Conservation (phyloP, 2,797 vertebrate species). For the Malurus splendens region DNA sequence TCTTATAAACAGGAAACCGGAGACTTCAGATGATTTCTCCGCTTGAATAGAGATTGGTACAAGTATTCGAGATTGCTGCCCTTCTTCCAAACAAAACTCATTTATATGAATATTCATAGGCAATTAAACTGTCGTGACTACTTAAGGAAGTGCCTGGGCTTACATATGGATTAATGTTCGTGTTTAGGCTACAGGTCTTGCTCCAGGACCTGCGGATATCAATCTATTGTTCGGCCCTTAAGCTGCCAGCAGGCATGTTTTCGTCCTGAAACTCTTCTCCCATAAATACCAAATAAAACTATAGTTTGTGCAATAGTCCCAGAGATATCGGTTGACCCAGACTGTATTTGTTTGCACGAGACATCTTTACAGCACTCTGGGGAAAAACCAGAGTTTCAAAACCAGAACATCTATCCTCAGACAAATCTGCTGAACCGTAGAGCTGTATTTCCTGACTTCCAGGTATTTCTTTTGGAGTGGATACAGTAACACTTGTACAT, state of each 20-base stretch:
- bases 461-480: constrained; percentile 72
- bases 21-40: constrained; percentile 9
- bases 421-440: constrained; percentile 62
- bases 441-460: constrained; percentile 72
- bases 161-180: background rate
- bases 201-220: background rate
- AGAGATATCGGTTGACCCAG: constrained; percentile 63
- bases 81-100: background rate
- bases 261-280: constrained; percentile 18
- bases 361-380: constrained; percentile 61
- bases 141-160: constrained; percentile 1
- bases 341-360: constrained; percentile 66
- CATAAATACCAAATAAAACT: constrained; percentile 41
- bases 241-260: background rate
- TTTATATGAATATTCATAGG: constrained; percentile 14
- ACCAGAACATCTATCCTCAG: constrained; percentile 62
- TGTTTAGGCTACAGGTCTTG: background rate
- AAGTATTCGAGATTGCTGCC: background rate
- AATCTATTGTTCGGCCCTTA: background rate
- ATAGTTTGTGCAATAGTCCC: constrained; percentile 53
- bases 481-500: constrained; percentile 63
- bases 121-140: background rate
- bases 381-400: constrained; percentile 70
- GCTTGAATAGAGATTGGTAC: background rate
- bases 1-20: constrained; percentile 38